A percentile compares a stretch with the other conserved stretches of the same genome.
phyloP scores from a whole-genome alignment of 2,888 invertebrate genomes.

The Micoletzkya japonica region DNA sequence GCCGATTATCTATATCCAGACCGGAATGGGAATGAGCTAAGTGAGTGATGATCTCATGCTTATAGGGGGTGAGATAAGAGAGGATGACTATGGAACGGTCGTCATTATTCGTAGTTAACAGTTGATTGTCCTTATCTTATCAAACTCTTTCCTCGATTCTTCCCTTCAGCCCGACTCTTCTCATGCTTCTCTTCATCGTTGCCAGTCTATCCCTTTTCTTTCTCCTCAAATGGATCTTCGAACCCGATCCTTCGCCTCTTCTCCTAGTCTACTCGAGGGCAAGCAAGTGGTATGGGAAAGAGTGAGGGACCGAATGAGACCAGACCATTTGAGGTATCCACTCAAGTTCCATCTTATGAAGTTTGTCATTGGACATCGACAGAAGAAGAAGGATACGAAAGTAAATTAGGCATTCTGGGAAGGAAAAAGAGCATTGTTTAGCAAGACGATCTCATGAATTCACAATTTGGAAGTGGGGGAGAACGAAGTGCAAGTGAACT shows the following conservation, averaged over 20 bases:
- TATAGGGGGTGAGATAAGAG: too few species aligned
- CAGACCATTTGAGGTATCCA: slow-evolving; percentile 36
- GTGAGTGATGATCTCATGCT: too few species aligned
- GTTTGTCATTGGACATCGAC: slow-evolving; percentile 43
- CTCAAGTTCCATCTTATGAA: slow-evolving; percentile 51
- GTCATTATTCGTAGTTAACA: too few species aligned
- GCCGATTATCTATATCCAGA: too few species aligned
- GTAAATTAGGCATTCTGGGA: not conserved
- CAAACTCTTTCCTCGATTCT: too few species aligned
- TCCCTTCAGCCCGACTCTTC: too few species aligned
- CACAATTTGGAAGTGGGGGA: slow-evolving; percentile 46
- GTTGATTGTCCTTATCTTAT: too few species aligned
- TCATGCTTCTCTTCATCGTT: too few species aligned
- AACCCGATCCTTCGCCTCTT: slow-evolving; percentile 39
- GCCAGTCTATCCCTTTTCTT: too few species aligned
- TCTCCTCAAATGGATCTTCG: not conserved
- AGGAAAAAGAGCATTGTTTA: slow-evolving; percentile 10
- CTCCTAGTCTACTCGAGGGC: slow-evolving; percentile 42
- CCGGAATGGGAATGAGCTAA: too few species aligned
- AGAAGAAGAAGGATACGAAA: slow-evolving; percentile 27
- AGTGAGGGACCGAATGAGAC: not conserved
- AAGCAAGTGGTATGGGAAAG: slow-evolving; percentile 46
- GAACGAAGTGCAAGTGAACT: slow-evolving; percentile 39
- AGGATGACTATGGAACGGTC: too few species aligned
- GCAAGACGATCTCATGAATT: slow-evolving; percentile 46